A percentile compares a stretch with the other conserved stretches of the same genome.
phyloP scores from a whole-genome alignment of 2,113 vertebrate genomes.

The Chaetura pelagica region DNA sequence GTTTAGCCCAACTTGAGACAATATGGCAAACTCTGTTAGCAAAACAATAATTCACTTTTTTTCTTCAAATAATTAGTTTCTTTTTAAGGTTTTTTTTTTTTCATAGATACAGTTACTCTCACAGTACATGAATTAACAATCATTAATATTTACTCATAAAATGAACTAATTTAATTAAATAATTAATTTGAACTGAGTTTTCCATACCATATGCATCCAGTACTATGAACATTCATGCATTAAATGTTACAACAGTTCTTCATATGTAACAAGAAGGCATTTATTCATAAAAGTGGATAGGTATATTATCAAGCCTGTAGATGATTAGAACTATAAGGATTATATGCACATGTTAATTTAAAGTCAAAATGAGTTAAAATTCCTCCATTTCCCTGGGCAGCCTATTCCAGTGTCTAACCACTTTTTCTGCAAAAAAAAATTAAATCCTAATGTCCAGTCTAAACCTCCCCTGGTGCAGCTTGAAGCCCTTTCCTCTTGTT shows the following conservation, averaged over 20 bases:
- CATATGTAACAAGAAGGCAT: not conserved
- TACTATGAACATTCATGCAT: not conserved
- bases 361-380: not conserved
- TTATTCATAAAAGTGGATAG: not conserved
- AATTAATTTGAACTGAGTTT: not conserved
- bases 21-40: constrained; percentile 66
- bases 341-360: accelerated
- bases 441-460: too few species aligned
- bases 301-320: not conserved
- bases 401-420: too few species aligned
- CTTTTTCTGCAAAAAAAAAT: too few species aligned
- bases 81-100: constrained; percentile 61
- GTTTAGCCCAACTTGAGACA: constrained; percentile 57
- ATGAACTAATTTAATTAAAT: constrained; percentile 20
- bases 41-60: constrained; percentile 55
- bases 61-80: constrained; percentile 1
- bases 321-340: not conserved
- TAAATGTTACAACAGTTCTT: not conserved
- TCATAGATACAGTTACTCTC: not conserved
- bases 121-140: not conserved
- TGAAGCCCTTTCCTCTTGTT: too few species aligned
- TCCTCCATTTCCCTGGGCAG: not conserved
- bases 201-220: not conserved
- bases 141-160: constrained; percentile 44
- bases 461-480: too few species aligned